These are phyloP conservation scores for Pediacus dermestoides DNA, from an alignment of 2,888 invertebrate species.

Conservation along the genomic window DNA sequence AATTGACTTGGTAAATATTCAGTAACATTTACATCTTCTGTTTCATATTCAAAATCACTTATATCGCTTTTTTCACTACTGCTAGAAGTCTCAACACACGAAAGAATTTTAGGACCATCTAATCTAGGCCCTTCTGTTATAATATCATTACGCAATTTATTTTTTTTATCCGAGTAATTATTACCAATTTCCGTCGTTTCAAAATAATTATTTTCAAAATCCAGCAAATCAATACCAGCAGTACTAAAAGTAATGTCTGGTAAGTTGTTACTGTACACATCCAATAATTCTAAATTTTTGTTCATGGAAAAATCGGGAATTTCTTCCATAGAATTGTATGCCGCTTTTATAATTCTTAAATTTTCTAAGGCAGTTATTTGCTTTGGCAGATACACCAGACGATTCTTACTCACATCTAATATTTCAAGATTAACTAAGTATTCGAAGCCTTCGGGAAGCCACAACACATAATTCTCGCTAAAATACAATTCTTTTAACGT, in stretches of 20 bases:
- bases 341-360: slow-evolving; percentile 23
- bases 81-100: no score
- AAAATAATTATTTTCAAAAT: slow-evolving; percentile 32
- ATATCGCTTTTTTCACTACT: slow-evolving; percentile 17
- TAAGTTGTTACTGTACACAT: no score
- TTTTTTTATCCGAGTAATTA: neutral
- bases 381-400: slow-evolving; percentile 23
- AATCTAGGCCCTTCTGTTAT: neutral
- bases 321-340: slow-evolving; percentile 25
- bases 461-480: slow-evolving; percentile 27
- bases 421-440: slow-evolving; percentile 30
- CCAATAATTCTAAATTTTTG: slow-evolving; percentile 22
- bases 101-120: neutral
- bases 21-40: slow-evolving; percentile 1
- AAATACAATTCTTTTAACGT: slow-evolving; percentile 29
- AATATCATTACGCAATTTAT: slow-evolving; percentile 1
- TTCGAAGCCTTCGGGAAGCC: slow-evolving; percentile 31
- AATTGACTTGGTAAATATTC: neutral
- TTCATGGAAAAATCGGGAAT: slow-evolving; percentile 22
- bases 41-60: slow-evolving; percentile 6
- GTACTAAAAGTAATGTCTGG: no score
- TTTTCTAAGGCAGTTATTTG: slow-evolving; percentile 18
- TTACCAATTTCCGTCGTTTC: slow-evolving; percentile 11
- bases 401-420: slow-evolving; percentile 30
- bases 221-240: slow-evolving; percentile 29